Percentiles rank a stretch among this genome's conserved stretches.
Evolutionary conservation across 2,797 vertebrate species (phyloP).

Genomic region (Limosa lapponica): DNA sequence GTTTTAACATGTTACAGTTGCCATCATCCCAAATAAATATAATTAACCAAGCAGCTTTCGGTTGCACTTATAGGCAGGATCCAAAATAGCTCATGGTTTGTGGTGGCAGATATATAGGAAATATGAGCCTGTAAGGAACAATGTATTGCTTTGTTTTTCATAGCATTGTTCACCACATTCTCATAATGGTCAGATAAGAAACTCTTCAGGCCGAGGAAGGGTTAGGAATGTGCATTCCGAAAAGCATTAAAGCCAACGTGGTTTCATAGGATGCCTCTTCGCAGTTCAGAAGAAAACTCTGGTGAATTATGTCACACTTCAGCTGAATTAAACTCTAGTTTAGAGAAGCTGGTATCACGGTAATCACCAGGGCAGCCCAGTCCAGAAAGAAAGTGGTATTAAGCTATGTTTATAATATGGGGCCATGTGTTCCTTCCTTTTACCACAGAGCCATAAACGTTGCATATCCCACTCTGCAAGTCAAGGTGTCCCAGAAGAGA

Average conservation of each 20-base stretch:
- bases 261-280: background rate
- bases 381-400: background rate
- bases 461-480: background rate
- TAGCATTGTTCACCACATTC: constrained; percentile 20
- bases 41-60: constrained; percentile 17
- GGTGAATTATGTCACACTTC: background rate
- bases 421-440: constrained; percentile 43
- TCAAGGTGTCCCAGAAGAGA: constrained; percentile 33
- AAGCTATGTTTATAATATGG: background rate
- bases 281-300: background rate
- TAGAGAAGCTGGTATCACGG: background rate
- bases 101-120: constrained; percentile 40
- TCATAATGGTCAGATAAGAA: constrained; percentile 9
- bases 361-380: background rate
- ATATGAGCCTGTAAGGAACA: constrained; percentile 23
- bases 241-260: background rate
- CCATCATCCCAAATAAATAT: constrained; percentile 51
- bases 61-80: background rate
- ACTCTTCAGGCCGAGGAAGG: background rate
- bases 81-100: constrained; percentile 15
- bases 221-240: constrained; percentile 2
- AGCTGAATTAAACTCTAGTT: background rate
- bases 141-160: constrained; percentile 24
- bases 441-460: constrained; percentile 20
- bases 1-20: constrained; percentile 57